Conservation (phyloP, 2,888 invertebrate genomes). For the Aplocera efformata region DNA sequence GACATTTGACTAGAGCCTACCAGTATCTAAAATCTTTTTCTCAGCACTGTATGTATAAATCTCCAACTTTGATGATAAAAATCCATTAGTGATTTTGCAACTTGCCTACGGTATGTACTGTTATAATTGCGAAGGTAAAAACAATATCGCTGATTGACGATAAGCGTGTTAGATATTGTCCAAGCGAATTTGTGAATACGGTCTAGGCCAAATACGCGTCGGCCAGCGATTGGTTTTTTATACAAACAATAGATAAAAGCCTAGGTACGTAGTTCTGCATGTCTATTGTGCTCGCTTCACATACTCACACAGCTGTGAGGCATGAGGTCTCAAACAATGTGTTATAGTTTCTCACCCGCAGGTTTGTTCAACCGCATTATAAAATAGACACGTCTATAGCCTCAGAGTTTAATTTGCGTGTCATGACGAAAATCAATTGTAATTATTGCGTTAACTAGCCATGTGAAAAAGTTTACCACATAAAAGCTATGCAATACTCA, state of each 20-base stretch:
- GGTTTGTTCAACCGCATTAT: slow-evolving; percentile 6
- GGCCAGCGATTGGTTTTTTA: slow-evolving; percentile 25
- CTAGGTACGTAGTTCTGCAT: slow-evolving; percentile 16
- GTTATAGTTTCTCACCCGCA: slow-evolving; percentile 17
- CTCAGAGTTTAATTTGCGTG: slow-evolving; percentile 22
- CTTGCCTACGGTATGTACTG: slow-evolving; percentile 24
- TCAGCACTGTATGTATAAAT: slow-evolving; percentile 16
- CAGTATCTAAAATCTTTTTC: slow-evolving; percentile 34
- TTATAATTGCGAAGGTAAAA: slow-evolving; percentile 4
- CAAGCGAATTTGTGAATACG: slow-evolving; percentile 11
- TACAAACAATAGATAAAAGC: slow-evolving; percentile 19
- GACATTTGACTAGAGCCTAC: slow-evolving; percentile 40
- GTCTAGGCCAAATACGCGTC: slow-evolving; percentile 4
- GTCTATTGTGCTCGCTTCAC: slow-evolving; percentile 31
- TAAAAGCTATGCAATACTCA: slow-evolving; percentile 4
- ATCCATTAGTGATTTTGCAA: slow-evolving; percentile 27
- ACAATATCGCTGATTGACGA: slow-evolving; percentile 6
- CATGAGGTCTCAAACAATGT: slow-evolving; percentile 17
- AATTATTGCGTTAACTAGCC: slow-evolving; percentile 13
- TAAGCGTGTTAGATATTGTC: slow-evolving; percentile 1
- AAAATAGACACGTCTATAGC: slow-evolving; percentile 18
- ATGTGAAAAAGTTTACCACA: slow-evolving; percentile 18
- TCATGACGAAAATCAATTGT: slow-evolving; percentile 31
- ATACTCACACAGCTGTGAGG: slow-evolving; percentile 38
- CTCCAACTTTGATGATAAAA: slow-evolving; percentile 20